Evolutionary conservation across 2,888 invertebrate species (phyloP), one percentile per base, ranked within the genome.

Genomic region (Netelia inedita): DNA sequence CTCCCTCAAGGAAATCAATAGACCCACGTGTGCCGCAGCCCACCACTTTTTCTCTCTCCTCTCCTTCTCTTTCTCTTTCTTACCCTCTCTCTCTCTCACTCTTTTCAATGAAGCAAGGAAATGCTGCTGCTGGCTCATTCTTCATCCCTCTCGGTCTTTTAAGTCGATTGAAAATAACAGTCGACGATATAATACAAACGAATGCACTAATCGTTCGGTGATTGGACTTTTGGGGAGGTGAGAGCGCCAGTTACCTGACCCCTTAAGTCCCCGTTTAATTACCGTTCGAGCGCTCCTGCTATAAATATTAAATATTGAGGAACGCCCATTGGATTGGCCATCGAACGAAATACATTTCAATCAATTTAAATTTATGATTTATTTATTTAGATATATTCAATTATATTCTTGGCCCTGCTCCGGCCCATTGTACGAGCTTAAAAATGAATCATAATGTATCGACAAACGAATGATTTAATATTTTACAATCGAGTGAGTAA

Each of bases 1-100:
- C 87, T 87, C 87, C 87, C 87, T 76, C 83, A 71, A 83, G 88
- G 87, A 88, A 89, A 88, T 89, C 89, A 89, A 89, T 89, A 88
- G 88, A 87, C 86, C 73, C 87, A 86, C 86, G 61, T 66, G 83
- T 87, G 88, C 85, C 87, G 86, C 86, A 84, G 82, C 87, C 86
- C 69, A 81, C 85, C 78, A 85, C 85, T 82, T 41, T 55, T 69
- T 76, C 84, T 61, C 79, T 61, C 55, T 28, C 69, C 69, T 61
- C 50, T 71, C 65, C 69, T 41, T 35, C 59, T 76, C 82, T 59
- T 75, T 61, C 55, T 50, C 65, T 71, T 35, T 53, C 59, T 75
- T n/a, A n/a, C n/a, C n/a, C 83, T 59, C 76, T 53, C 46, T 41
- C 69, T 71, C 74, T 55, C 68, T 73, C 63, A 28, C 72, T 50